Conservation (phyloP, 2,888 invertebrate species). For the Orthosia cruda region DNA sequence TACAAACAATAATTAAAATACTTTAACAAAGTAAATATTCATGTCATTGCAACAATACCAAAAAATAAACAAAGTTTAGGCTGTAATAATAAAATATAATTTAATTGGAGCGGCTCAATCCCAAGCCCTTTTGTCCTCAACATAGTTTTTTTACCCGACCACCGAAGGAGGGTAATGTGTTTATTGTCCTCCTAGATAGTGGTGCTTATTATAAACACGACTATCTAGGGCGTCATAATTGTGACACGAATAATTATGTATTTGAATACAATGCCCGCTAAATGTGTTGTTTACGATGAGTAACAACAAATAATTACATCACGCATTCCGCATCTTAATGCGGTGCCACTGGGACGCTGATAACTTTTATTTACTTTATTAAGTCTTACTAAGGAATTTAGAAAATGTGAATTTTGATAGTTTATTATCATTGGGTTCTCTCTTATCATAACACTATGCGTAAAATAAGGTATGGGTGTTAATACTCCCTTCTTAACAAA, state of each 20-base stretch:
- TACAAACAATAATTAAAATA: too few species aligned
- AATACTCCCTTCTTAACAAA: too few species aligned
- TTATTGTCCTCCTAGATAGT: too few species aligned
- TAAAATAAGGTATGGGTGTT: neutral
- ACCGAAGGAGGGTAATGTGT: too few species aligned
- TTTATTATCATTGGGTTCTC: neutral
- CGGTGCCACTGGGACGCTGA: constrained; percentile 29
- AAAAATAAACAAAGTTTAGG: too few species aligned
- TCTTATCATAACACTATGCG: neutral
- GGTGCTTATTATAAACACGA: constrained; percentile 12
- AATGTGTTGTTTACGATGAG: constrained; percentile 66
- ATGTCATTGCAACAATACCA: too few species aligned
- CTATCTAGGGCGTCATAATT: constrained; percentile 46
- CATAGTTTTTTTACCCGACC: too few species aligned
- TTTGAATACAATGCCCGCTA: constrained; percentile 69
- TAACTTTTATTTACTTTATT: constrained; percentile 29
- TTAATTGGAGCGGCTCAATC: too few species aligned
- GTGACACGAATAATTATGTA: constrained; percentile 59
- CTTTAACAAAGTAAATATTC: too few species aligned
- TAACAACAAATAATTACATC: constrained; percentile 52
- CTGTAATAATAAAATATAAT: too few species aligned
- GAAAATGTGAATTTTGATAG: neutral
- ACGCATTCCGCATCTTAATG: constrained; percentile 24
- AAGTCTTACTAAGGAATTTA: constrained; percentile 7
- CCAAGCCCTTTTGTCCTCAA: too few species aligned